These are phyloP conservation scores for Drosophila limbata DNA, from an alignment of 2,888 invertebrate genomes.

Conservation along the genomic window DNA sequence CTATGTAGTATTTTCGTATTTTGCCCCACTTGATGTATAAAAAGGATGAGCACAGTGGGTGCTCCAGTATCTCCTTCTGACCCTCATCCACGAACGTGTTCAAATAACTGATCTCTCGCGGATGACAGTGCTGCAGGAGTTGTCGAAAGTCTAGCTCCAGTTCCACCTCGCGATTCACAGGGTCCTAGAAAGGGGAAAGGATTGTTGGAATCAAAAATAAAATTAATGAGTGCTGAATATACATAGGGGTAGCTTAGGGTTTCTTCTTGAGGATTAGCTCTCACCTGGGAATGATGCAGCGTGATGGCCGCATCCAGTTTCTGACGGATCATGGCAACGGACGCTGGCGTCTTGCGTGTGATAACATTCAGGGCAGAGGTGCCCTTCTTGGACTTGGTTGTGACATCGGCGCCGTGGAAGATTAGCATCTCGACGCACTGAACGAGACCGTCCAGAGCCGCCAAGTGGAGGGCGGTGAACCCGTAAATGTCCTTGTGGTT, in stretches of 20 bases:
- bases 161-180: conserved; percentile 92
- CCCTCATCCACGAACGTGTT: conserved; percentile 95
- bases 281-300: conserved; percentile 90
- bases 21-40: conserved; percentile 96
- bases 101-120: conserved; percentile 93
- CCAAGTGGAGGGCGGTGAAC: conserved; percentile 93
- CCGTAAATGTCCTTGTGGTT: conserved; percentile 94
- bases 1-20: conserved; percentile 94
- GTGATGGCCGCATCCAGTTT: conserved; percentile 93
- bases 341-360: conserved; percentile 94
- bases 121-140: conserved; percentile 92
- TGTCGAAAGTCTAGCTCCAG: conserved; percentile 93
- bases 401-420: conserved; percentile 94
- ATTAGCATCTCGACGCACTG: conserved; percentile 94
- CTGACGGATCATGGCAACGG: conserved; percentile 92
- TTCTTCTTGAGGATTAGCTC: background rate
- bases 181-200: conserved; percentile 84
- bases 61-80: conserved; percentile 93
- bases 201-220: too few species aligned
- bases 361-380: conserved; percentile 94
- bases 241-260: too few species aligned
- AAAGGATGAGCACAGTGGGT: conserved; percentile 95
- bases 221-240: background rate
- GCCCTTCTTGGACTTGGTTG: conserved; percentile 94
- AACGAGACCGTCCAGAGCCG: conserved; percentile 93